phyloP scores from a whole-genome alignment of 2,113 vertebrate genomes.

The Melanerpes formicivorus region DNA sequence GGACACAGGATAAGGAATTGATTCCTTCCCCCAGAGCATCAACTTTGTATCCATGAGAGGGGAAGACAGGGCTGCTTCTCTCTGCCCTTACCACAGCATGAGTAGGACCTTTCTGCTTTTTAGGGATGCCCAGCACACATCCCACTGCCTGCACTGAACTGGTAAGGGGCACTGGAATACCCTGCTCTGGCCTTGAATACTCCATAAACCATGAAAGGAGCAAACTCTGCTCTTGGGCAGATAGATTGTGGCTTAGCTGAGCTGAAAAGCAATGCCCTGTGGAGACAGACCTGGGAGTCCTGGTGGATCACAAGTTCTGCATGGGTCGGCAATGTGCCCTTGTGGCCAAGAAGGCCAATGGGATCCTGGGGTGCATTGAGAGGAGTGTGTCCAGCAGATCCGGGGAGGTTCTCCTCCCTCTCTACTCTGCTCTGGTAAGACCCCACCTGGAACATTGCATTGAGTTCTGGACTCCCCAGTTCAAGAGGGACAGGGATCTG shows the following conservation, averaged over 20 bases:
- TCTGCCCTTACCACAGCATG: background rate
- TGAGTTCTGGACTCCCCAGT: no score
- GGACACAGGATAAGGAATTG: background rate
- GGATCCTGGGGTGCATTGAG: no score
- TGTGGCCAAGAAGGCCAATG: no score
- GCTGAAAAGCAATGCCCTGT: background rate
- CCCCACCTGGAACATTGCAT: no score
- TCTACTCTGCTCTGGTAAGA: no score
- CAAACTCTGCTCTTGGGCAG: background rate
- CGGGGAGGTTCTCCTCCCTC: no score
- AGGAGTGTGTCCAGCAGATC: no score
- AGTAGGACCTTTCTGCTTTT: background rate
- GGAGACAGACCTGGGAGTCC: no score
- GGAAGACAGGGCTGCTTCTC: background rate
- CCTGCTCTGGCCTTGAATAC: background rate
- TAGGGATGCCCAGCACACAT: background rate
- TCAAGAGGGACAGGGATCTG: no score
- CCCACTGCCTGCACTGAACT: background rate
- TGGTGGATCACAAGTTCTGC: no score
- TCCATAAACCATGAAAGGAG: fast-evolving
- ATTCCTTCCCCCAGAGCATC: background rate
- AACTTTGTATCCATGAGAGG: background rate
- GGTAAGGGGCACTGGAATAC: background rate
- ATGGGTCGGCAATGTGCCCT: no score
- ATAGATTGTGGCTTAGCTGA: background rate